Conservation (phyloP, 2,113 vertebrate species). For the Mastomys natalensis region DNA sequence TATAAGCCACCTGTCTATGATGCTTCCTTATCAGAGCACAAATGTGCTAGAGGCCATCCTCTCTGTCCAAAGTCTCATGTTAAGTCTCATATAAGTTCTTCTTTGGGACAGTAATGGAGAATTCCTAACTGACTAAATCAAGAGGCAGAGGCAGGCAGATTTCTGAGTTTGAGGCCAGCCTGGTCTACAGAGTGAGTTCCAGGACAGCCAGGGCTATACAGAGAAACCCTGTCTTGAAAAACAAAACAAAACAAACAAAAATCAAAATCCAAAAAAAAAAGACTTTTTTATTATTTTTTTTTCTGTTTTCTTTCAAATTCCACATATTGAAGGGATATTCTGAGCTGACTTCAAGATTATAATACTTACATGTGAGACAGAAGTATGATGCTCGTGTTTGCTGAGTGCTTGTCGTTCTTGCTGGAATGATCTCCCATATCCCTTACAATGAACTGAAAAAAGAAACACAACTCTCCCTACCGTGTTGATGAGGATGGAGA, state of each 20-base stretch:
- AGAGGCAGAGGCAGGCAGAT: background rate
- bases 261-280: background rate
- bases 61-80: constrained; percentile 19
- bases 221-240: too few relatives aligned
- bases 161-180: too few relatives aligned
- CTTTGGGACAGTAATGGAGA: background rate
- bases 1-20: background rate
- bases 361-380: background rate
- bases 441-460: background rate
- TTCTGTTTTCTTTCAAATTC: background rate
- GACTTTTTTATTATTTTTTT: background rate
- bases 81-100: background rate
- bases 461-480: constrained; percentile 4
- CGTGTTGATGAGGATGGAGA: background rate
- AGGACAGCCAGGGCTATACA: too few relatives aligned
- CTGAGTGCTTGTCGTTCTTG: background rate
- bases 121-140: background rate
- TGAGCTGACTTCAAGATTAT: background rate
- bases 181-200: too few relatives aligned
- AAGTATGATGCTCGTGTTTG: background rate
- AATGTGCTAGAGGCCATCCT: background rate
- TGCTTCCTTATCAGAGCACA: background rate
- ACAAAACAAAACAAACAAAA: too few relatives aligned
- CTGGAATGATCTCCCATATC: constrained; percentile 14
- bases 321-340: constrained; percentile 21